phyloP scores from a whole-genome alignment of 2,113 vertebrate species.

The Dipodomys spectabilis region DNA sequence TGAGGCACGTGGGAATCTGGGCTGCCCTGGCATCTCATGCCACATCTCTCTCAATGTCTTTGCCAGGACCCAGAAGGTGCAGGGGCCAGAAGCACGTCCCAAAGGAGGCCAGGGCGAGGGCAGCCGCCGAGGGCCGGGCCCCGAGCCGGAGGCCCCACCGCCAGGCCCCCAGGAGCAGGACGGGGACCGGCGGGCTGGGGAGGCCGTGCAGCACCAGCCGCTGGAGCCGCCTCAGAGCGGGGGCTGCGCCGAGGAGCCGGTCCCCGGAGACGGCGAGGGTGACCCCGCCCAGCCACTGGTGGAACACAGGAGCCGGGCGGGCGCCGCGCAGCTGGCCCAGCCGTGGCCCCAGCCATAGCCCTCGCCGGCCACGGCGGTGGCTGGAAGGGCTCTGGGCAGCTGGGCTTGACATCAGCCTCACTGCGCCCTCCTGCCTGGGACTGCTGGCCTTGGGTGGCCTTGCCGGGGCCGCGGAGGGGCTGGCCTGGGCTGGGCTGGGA shows the following conservation, averaged over 20 bases:
- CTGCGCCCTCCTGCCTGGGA: not conserved
- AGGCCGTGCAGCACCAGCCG: accelerated
- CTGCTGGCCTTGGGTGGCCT: too few relatives aligned
- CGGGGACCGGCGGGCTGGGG: not conserved
- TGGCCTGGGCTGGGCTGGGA: too few relatives aligned
- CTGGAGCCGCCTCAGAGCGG: not conserved
- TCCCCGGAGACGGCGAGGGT: accelerated
- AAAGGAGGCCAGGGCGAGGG: not conserved
- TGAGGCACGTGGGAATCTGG: not conserved
- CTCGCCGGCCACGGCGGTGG: too few relatives aligned
- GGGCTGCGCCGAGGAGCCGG: not conserved
- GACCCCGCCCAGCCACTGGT: too few relatives aligned
- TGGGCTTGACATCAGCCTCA: not conserved
- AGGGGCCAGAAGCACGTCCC: not conserved
- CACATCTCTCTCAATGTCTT: not conserved
- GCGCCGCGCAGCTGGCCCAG: too few relatives aligned
- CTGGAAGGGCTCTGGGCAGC: not conserved
- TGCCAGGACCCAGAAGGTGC: conserved; percentile 34
- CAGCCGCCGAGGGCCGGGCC: not conserved
- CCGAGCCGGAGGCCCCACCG: accelerated
- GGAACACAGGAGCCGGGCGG: too few relatives aligned
- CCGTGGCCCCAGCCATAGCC: too few relatives aligned
- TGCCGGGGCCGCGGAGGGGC: not conserved
- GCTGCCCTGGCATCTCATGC: not conserved
- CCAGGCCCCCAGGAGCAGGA: not conserved